Percentiles rank a stretch among this genome's conserved stretches.
phyloP scores from a whole-genome alignment of 2,888 invertebrate species.

The Rotaria magnacalcarata region DNA sequence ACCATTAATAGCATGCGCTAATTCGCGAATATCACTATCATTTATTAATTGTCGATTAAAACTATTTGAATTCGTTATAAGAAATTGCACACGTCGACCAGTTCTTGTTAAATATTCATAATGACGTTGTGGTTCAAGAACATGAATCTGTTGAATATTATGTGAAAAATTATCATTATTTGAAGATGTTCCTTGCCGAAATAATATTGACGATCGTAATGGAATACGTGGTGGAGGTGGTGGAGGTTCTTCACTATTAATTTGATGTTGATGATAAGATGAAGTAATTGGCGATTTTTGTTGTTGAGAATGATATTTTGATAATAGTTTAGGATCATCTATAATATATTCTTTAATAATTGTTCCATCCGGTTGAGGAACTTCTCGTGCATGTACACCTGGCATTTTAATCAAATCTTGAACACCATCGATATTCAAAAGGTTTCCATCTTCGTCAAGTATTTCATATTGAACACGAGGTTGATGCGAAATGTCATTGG shows the following conservation, averaged over 20 bases:
- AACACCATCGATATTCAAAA: background rate
- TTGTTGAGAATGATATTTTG: conserved; percentile 8
- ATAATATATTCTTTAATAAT: conserved; percentile 46
- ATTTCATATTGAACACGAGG: conserved; percentile 10
- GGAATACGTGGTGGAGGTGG: background rate
- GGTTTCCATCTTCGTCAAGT: conserved; percentile 17
- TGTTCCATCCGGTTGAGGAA: conserved; percentile 44
- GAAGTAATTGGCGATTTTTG: background rate
- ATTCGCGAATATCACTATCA: conserved; percentile 17
- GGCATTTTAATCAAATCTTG: conserved; percentile 27
- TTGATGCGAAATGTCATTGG: background rate
- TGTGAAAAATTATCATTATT: background rate
- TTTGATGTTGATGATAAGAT: background rate
- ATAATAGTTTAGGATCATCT: conserved; percentile 43
- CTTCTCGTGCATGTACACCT: conserved; percentile 36
- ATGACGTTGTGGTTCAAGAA: background rate
- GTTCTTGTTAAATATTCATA: background rate
- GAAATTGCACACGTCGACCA: background rate
- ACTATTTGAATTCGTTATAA: background rate
- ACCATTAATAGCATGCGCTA: background rate
- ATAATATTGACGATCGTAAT: background rate
- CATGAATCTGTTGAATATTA: conserved; percentile 18
- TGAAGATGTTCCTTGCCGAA: background rate
- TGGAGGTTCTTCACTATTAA: background rate
- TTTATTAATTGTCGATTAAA: background rate